Conservation (phyloP, 2,113 vertebrate genomes). For the Hylia prasina region DNA sequence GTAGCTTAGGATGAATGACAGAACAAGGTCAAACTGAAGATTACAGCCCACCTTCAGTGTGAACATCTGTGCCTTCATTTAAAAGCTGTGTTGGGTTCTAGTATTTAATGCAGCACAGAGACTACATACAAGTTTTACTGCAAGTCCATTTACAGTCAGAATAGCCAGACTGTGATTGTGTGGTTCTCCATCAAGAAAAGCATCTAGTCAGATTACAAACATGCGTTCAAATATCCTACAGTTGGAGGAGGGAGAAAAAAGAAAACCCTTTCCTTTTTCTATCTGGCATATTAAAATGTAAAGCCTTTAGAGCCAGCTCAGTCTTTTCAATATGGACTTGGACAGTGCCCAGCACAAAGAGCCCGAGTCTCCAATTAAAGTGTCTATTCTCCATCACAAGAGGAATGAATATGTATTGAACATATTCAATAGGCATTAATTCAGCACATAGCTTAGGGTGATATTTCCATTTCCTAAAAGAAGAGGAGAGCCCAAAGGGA, state of each 20-base stretch:
- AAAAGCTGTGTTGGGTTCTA: neutral
- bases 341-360: neutral
- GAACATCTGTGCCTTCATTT: neutral
- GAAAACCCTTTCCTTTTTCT: neutral
- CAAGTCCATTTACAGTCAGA: neutral
- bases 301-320: neutral
- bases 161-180: neutral
- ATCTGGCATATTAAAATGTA: neutral
- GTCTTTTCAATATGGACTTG: neutral
- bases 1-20: neutral
- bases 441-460: neutral
- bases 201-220: neutral
- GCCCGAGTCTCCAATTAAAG: neutral
- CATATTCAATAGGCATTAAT: neutral
- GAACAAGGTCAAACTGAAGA: neutral
- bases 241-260: neutral
- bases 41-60: neutral
- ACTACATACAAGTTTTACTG: neutral
- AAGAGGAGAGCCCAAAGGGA: neutral
- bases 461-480: neutral
- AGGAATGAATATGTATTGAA: neutral
- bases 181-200: neutral
- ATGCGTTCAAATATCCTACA: neutral
- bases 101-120: neutral
- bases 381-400: neutral